Conservation (phyloP, 2,888 invertebrate species). For the Rotaria sp. region DNA sequence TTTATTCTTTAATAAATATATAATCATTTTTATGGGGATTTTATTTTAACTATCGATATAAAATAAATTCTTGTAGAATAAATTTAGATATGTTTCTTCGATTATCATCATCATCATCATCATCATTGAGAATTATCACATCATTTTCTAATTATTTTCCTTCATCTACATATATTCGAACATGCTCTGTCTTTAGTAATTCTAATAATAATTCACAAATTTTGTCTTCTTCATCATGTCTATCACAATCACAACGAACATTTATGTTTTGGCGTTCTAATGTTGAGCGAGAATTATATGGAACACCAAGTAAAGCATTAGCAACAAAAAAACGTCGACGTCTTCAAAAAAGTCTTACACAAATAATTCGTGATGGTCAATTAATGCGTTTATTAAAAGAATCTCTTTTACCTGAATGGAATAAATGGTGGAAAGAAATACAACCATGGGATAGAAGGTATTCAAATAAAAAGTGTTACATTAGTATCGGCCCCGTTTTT, state of each 20-base stretch:
- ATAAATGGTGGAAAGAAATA: neutral
- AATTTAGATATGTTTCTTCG: neutral
- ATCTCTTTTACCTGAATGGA: neutral
- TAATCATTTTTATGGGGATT: neutral
- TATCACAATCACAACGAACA: neutral
- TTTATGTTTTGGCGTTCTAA: conserved; percentile 2
- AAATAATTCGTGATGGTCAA: neutral
- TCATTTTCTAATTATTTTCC: neutral
- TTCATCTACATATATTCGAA: neutral
- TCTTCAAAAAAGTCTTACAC: neutral
- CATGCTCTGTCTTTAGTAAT: neutral
- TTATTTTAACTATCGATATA: too few species aligned
- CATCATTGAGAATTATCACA: neutral
- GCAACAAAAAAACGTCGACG: neutral
- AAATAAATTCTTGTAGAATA: neutral
- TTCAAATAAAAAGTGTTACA: too few species aligned
- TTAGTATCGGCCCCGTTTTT: too few species aligned
- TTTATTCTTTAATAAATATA: neutral
- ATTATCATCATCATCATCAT: neutral
- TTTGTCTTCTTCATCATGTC: neutral
- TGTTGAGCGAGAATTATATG: neutral
- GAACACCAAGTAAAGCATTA: neutral
- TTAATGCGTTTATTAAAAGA: neutral
- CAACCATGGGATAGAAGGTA: conserved; percentile 13
- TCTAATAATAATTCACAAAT: neutral